Conservation (phyloP, 2,888 invertebrate species). For the Sepiola atlantica region DNA sequence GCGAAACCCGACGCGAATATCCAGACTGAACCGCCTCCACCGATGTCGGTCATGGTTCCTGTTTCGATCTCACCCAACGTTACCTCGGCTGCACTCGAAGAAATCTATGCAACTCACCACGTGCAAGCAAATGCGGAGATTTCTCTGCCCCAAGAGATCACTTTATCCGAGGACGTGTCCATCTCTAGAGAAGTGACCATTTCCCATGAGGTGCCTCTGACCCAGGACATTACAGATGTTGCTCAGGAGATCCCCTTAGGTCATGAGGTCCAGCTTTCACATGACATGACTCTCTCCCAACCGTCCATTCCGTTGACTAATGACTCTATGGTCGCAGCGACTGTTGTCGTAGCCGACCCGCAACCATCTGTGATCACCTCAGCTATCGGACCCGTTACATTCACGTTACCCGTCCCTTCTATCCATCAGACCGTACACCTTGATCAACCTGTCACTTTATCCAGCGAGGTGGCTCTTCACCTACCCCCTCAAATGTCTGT, state of each 20-base stretch:
- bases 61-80: neutral
- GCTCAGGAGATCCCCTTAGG: constrained; percentile 35
- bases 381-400: constrained; percentile 35
- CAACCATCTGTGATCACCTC: constrained; percentile 23
- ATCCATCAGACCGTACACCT: constrained; percentile 34
- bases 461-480: neutral
- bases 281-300: neutral
- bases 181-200: neutral
- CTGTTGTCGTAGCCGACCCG: constrained; percentile 13
- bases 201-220: constrained; percentile 18
- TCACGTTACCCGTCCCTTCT: constrained; percentile 33
- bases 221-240: neutral
- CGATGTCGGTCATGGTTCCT: neutral
- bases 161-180: neutral
- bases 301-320: constrained; percentile 33
- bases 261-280: neutral
- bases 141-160: neutral
- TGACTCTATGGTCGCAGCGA: constrained; percentile 35
- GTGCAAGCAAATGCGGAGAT: neutral
- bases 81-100: neutral
- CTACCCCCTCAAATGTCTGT: constrained; percentile 37
- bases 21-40: neutral
- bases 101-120: neutral
- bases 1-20: neutral
- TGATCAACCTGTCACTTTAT: constrained; percentile 32